These are phyloP conservation scores for Drosophila malerkotliana DNA, from an alignment of 1,140 invertebrate species.

Conservation along the genomic window DNA sequence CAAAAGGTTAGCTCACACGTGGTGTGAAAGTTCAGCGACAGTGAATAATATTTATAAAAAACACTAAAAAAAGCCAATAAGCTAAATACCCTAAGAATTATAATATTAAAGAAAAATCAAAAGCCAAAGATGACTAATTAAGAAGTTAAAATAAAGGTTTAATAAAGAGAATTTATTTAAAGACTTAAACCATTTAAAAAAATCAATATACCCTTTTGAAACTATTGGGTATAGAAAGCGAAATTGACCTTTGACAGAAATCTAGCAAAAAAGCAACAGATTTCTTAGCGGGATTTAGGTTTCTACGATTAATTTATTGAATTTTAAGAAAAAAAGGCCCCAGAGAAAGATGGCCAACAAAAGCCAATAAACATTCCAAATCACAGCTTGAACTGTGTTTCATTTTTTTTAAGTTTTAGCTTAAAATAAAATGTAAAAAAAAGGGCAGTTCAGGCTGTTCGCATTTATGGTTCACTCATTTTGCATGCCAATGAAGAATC, in stretches of 20 bases:
- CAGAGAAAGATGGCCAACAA: slow-evolving; percentile 26
- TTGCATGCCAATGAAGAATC: slow-evolving; percentile 75
- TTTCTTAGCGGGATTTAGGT: slow-evolving; percentile 42
- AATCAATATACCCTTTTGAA: not conserved
- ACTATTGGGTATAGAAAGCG: slow-evolving; percentile 41
- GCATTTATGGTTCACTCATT: slow-evolving; percentile 57
- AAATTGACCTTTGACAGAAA: slow-evolving; percentile 65
- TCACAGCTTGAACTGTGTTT: slow-evolving; percentile 20
- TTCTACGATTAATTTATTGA: slow-evolving; percentile 46
- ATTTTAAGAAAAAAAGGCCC: slow-evolving; percentile 19
- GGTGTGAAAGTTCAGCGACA: slow-evolving; percentile 29
- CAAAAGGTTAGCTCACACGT: slow-evolving; percentile 34
- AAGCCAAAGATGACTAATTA: too few relatives aligned
- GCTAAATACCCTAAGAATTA: not conserved
- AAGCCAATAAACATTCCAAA: slow-evolving; percentile 42
- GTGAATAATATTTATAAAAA: not conserved
- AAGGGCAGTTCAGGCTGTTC: not conserved
- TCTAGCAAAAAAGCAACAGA: slow-evolving; percentile 11
- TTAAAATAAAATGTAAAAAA: not conserved
- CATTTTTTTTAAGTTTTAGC: not conserved
- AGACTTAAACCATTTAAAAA: too few relatives aligned
- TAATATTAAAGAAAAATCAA: not conserved
- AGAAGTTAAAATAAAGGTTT: too few relatives aligned
- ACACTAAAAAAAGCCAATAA: not conserved
- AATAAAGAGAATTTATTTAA: not conserved